Base-by-base conservation (phyloP, 2,888 invertebrate genomes). In the Sarcophaga caerulescens region DNA sequence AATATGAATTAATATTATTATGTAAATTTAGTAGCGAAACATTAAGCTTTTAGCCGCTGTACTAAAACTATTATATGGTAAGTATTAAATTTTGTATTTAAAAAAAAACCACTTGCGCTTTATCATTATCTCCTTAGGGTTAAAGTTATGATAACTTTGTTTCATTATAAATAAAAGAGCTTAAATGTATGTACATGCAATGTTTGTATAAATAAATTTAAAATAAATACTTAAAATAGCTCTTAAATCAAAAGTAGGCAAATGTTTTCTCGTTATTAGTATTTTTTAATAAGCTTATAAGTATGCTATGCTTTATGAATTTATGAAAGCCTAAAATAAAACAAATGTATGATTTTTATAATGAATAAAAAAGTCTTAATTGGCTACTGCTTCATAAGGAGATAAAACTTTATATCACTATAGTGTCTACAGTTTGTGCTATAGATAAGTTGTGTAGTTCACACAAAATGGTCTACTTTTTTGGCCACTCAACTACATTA, bases 91-190 rank as follows among this genome's bases (percentile, higher is more conserved):
- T 35, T 35, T 35, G 35, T 8, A 35, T 10, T 35, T 8, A 35
- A 35, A 19, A 21, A 44, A 77, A 81, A 84, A 84, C 86, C 84
- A 86, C 86, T 86, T 86, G 86, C 84, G 84, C 86, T 79, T 78
- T 71, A 63, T 57, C 81, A 81, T 70, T 12, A 52, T 14, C 69
- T 63, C n/a, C 8, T 69, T 12, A 12, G 3, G 14, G 47, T 35
- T 59, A 52, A 69, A 70, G 17, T 63, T 76, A 52, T 47, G 52
- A 45, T 12, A 52, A 52, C 17, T 52, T 14, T 52, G 14, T 52
- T 35, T 10, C 2, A 35, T 35, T 35, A 35, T 35, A 35, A 35
- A 35, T 52, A 52, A 52, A 52, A 52, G 21, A 47, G 14, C 14
- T 68, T 68, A 68, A 47, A 68, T 68, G 21, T 21, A 68, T 68